Base-by-base conservation (phyloP, 2,113 vertebrate species). In the Laticauda colubrina region DNA sequence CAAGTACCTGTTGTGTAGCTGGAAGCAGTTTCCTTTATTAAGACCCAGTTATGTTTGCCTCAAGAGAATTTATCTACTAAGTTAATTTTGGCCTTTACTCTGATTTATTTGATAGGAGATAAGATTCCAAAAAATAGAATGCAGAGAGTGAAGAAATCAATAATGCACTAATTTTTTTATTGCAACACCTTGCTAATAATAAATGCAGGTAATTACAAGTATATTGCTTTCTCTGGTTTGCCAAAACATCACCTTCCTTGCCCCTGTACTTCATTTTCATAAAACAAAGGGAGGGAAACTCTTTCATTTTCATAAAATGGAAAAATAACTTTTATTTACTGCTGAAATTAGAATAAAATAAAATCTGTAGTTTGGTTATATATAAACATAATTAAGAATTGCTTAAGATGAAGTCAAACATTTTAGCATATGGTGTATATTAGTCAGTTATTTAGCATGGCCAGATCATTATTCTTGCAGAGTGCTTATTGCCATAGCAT, bases 361-460 rank as follows among this genome's bases (percentile, higher is more conserved):
- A 24, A 89, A 91, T 45, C 90, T 75, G 61, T 91, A 34, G 89
- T 57, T 91, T 89, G 54, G 93, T 92, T 94, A 92, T 88, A 89
- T 94, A 93, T 90, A 93, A 94, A 89, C 91, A 64, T 94, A 94
- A 95, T 95, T 94, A 92, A 94, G 94, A 89, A 94, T 92, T 91
- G 90, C 92, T 92, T 85, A 86, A 92, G 93, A 91, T 48, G n/a
- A 89, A 86, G 75, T 90, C 48, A 88, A 94, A 8, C 53, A 61
- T 43, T 56, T 89, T 51, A 90, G 93, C 94, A 88, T 92, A 94
- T 94, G 95, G 88, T 61, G 3, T 15, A 5, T 9, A 91, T 89
- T 94, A 53, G 87, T 89, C 91, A 3, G 54, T 89, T 87, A 39
- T 75, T 95, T 94, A 85, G 11, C 0, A 2, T 0, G 55, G 23